A percentile compares a stretch with the other conserved stretches of the same genome.
These are phyloP conservation scores for Macaria liturata DNA, from an alignment of 2,888 invertebrate genomes.

Conservation along the genomic window DNA sequence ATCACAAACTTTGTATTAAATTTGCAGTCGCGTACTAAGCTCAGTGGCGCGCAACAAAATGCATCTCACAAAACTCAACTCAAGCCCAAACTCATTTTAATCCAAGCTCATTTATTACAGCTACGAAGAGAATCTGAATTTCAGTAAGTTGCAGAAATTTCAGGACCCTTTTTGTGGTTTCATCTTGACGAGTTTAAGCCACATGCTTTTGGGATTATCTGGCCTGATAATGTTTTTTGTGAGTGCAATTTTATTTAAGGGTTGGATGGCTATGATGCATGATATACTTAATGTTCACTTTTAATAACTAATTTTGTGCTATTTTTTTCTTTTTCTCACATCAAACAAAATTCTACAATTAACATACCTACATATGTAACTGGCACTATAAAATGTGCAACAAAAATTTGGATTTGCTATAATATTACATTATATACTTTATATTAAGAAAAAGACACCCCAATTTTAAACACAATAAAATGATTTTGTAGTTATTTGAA, in stretches of 20 bases:
- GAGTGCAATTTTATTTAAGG: background rate
- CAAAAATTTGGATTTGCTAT: too few relatives aligned
- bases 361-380: background rate
- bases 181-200: slow-evolving; percentile 5
- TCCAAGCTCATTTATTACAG: slow-evolving; percentile 10
- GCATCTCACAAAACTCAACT: background rate
- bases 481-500: too few relatives aligned
- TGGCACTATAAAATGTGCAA: too few relatives aligned
- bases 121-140: background rate
- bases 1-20: too few relatives aligned
- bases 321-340: background rate
- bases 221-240: background rate
- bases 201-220: slow-evolving; percentile 9
- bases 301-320: background rate
- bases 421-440: too few relatives aligned
- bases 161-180: slow-evolving; percentile 21
- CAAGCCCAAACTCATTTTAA: slow-evolving; percentile 4
- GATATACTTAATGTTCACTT: background rate
- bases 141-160: background rate
- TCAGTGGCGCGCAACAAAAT: too few relatives aligned
- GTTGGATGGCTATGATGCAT: too few relatives aligned
- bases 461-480: too few relatives aligned
- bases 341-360: background rate
- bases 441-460: too few relatives aligned
- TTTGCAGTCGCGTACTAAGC: too few relatives aligned